These are phyloP conservation scores for Atherinomorus stipes DNA, from an alignment of 2,113 vertebrate species.

Conservation along the genomic window DNA sequence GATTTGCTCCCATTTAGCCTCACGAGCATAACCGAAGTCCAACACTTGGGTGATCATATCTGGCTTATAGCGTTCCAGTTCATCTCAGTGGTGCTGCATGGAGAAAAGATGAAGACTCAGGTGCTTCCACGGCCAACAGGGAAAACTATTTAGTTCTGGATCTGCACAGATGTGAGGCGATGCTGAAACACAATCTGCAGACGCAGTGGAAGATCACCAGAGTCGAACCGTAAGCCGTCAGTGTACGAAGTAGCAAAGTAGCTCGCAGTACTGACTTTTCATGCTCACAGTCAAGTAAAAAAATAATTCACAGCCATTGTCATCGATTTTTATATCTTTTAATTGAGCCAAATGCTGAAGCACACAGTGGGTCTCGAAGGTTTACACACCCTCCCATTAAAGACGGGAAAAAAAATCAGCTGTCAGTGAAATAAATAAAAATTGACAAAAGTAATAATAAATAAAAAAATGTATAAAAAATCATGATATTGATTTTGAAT, in stretches of 20 bases:
- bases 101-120: not conserved
- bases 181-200: not conserved
- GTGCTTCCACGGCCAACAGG: not conserved
- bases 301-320: not conserved
- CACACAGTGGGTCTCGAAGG: too few species aligned
- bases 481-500: too few species aligned
- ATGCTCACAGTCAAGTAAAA: not conserved
- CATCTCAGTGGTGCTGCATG: not conserved
- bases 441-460: too few species aligned
- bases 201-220: not conserved
- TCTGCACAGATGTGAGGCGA: not conserved
- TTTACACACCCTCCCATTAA: too few species aligned
- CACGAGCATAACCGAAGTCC: slow-evolving; percentile 4
- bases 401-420: too few species aligned
- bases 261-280: too few species aligned
- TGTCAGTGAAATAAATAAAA: too few species aligned
- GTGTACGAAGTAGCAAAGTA: not conserved
- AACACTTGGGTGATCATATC: slow-evolving; percentile 4
- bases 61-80: not conserved
- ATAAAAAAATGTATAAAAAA: too few species aligned
- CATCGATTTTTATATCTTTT: slow-evolving; percentile 1
- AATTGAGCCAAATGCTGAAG: not conserved
- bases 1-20: slow-evolving; percentile 1
- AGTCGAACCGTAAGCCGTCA: not conserved
- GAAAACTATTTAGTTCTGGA: not conserved